phyloP scores from a whole-genome alignment of 2,113 vertebrate species.

The Pluvialis apricaria region DNA sequence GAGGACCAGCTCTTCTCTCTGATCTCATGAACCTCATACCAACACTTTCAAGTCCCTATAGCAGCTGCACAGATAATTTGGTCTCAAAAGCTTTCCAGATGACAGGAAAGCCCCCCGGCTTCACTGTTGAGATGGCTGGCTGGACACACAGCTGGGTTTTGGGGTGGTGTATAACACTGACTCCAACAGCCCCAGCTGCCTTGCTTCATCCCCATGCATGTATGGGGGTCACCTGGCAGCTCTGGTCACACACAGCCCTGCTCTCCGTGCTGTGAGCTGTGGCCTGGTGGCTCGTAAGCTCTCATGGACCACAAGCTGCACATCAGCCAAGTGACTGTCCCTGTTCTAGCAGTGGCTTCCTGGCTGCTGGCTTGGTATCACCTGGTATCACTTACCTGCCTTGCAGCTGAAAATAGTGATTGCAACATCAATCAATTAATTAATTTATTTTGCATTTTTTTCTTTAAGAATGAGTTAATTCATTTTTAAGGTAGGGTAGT shows the following conservation, averaged over 20 bases:
- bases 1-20: neutral
- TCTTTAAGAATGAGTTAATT: neutral
- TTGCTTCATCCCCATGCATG: neutral
- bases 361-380: neutral
- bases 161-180: neutral
- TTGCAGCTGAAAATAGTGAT: neutral
- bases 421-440: neutral
- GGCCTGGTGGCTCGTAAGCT: neutral
- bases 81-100: neutral
- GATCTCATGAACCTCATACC: neutral
- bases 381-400: neutral
- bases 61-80: neutral
- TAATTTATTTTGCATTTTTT: neutral
- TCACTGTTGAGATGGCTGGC: neutral
- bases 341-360: neutral
- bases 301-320: neutral
- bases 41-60: neutral
- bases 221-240: fast-evolving
- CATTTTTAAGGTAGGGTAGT: neutral
- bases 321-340: neutral
- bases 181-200: neutral
- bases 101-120: neutral
- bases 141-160: neutral
- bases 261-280: neutral
- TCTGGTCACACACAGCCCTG: neutral